Evolutionary conservation across 2,113 vertebrate genomes (phyloP).

Genomic region (Chaenogobius annularis): DNA sequence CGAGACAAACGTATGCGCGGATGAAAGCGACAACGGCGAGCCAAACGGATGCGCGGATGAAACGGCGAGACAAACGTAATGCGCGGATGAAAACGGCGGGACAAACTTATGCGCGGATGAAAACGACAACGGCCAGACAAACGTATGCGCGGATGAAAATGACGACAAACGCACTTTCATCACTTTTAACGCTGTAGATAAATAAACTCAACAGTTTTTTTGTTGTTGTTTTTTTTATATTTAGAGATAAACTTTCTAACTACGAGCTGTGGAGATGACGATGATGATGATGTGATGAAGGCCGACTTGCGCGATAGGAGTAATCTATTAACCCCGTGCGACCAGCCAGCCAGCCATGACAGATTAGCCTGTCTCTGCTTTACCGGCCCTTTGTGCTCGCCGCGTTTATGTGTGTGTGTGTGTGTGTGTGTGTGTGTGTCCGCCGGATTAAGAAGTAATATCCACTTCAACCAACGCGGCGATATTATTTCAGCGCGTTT

Average conservation of each 20-base stretch:
- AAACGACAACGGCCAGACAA: no score
- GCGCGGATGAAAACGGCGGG: no score
- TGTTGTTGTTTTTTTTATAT: conserved; percentile 2
- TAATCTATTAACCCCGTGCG: conserved; percentile 72
- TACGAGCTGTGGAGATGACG: conserved; percentile 28
- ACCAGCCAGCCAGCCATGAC: conserved; percentile 66
- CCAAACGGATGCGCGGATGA: no score
- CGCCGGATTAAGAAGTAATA: conserved; percentile 26
- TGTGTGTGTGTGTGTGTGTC: conserved; percentile 21
- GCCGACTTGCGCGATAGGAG: conserved; percentile 47
- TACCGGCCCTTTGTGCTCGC: conserved; percentile 27
- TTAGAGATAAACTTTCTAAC: conserved; percentile 36
- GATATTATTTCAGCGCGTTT: neutral
- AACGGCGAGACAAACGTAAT: no score
- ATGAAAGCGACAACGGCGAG: no score
- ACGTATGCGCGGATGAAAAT: no score
- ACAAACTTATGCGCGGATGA: no score
- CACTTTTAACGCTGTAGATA: no score
- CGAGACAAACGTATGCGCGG: no score
- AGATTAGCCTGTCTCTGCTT: conserved; percentile 60
- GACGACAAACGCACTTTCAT: neutral
- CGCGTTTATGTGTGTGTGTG: conserved; percentile 24
- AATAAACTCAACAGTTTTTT: conserved; percentile 5
- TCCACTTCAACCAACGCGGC: conserved; percentile 8
- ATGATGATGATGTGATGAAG: conserved; percentile 41